Evolutionary conservation across 2,888 invertebrate species (phyloP).

Genomic region (Andrena haemorrhoa): DNA sequence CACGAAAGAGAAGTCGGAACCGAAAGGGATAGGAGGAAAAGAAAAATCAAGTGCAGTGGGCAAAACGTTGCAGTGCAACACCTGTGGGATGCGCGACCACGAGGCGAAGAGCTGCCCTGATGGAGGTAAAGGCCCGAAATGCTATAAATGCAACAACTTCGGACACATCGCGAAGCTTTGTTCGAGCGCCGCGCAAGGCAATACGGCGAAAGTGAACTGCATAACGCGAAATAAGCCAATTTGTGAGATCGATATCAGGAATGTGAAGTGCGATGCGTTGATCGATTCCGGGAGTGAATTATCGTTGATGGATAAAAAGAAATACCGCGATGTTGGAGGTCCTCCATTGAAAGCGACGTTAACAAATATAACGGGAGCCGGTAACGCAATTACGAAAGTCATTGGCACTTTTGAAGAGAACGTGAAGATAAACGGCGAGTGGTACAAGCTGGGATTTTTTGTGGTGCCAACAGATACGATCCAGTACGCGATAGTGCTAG

Average conservation of each 20-base stretch:
- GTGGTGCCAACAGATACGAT: constrained; percentile 6
- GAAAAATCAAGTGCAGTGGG: not conserved
- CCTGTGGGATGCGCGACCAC: no score
- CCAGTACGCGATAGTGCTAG: not conserved
- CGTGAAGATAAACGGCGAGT: not conserved
- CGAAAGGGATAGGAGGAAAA: not conserved
- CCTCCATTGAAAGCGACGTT: no score
- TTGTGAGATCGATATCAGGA: no score
- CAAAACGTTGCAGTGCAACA: no score
- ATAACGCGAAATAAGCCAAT: not conserved
- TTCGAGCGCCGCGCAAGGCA: not conserved
- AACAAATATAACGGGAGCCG: no score
- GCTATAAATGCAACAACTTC: constrained; percentile 21
- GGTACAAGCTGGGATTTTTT: constrained; percentile 17
- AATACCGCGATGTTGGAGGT: no score
- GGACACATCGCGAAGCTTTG: not conserved
- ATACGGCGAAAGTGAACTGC: not conserved
- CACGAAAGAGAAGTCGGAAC: not conserved
- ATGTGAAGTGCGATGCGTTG: no score
- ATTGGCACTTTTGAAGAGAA: not conserved
- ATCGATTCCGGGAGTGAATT: no score
- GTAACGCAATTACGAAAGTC: no score
- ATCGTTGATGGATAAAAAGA: no score
- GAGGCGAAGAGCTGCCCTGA: constrained; percentile 51
- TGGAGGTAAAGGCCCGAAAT: constrained; percentile 21